Base-by-base conservation (phyloP, 2,113 vertebrate genomes). In the Neotragus moschatus region DNA sequence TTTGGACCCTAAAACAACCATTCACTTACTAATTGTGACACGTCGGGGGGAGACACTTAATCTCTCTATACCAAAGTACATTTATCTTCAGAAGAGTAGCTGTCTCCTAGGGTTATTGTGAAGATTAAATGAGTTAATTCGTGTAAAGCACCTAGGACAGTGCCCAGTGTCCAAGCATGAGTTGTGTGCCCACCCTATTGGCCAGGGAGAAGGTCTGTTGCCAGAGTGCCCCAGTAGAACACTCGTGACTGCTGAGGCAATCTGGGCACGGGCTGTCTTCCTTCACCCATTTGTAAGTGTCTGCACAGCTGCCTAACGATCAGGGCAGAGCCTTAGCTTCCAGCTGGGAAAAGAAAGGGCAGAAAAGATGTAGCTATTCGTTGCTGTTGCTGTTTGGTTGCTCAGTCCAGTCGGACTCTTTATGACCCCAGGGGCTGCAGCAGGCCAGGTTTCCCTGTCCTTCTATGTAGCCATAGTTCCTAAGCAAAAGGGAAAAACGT, bases 371-470 rank as follows among this genome's bases (percentile, higher is more conserved):
- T 70, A 12, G 66, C 66, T 70, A 12, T 36, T 70, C 36, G n/a
- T 70, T 39, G 63, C 63, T 66, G n/a, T 70, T 39, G 63, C 63
- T 66, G 2, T 66, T 19, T 17, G 21, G n/a, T 36, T 1, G 1
- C 15, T 63, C n/a, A 11, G n/a, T 36, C 0, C 0, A 5, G 63
- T 36, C 4, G 0, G 0, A 70, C 17, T 66, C 8, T 66, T 36
- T 66, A 21, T 21, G 66, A 70, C n/a, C 66, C 33, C 19, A 39
- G 3, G 19, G 66, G 39, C n/a, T 39, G 19, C n/a, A 70, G 19
- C 19, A 39, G 9, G 10, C 66, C 17, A 36, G 33, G 63, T 66
- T 66, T 66, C 33, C 66, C 2, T 39, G n/a, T 23, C 19, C n/a
- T 70, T 70, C 19, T 23, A 12, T 12, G 25, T 53, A 82, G 43